These are phyloP conservation scores for Salmo trutta DNA, from an alignment of 2,797 vertebrate genomes.

Conservation along the genomic window DNA sequence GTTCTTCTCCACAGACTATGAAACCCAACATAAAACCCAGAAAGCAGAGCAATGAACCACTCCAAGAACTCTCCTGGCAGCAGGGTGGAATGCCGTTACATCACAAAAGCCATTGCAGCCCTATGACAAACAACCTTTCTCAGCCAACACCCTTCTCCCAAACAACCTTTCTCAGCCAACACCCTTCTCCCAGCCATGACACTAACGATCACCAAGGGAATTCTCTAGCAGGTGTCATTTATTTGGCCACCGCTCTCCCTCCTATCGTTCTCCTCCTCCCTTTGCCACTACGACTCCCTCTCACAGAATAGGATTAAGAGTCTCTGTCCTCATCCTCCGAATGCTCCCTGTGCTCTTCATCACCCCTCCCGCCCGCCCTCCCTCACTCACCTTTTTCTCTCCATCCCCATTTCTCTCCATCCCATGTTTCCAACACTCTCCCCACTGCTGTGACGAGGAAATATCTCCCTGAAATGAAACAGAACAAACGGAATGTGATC, in stretches of 20 bases:
- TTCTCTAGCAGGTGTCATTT: background rate
- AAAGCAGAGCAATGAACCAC: slow-evolving; percentile 12
- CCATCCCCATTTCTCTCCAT: background rate
- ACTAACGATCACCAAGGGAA: slow-evolving; percentile 21
- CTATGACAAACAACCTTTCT: slow-evolving; percentile 13
- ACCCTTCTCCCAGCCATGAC: background rate
- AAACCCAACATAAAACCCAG: slow-evolving; percentile 17
- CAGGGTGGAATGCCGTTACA: background rate
- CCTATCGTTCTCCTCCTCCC: background rate
- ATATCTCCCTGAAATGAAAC: slow-evolving; percentile 58
- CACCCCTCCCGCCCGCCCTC: background rate
- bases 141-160: slow-evolving; percentile 1
- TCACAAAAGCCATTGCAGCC: background rate
- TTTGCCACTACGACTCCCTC: background rate
- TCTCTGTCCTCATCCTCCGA: background rate
- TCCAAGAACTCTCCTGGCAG: background rate
- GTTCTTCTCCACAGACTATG: background rate
- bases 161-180: slow-evolving; percentile 12
- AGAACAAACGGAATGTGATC: slow-evolving; percentile 65
- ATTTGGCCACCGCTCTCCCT: background rate
- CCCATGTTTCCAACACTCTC: slow-evolving; percentile 30
- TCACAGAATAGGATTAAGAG: background rate
- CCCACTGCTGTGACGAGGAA: slow-evolving; percentile 44
- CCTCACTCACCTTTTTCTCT: background rate
- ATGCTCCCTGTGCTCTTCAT: background rate